Evolutionary conservation across 2,113 vertebrate species (phyloP).

Genomic region (Alouatta palliata): DNA sequence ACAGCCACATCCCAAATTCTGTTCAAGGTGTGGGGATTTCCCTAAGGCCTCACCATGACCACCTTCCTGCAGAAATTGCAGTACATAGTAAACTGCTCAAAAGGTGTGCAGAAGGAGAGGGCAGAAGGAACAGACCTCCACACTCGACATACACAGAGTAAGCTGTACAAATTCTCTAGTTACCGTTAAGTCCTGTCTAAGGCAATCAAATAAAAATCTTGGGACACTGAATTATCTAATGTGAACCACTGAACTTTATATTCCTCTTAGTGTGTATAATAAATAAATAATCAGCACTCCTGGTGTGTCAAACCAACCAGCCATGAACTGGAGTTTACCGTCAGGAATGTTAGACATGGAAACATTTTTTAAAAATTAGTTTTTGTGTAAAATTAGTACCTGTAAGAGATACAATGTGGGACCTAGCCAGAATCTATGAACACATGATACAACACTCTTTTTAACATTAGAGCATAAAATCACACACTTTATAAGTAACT

Average conservation of each 20-base stretch:
- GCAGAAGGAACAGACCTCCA: background rate
- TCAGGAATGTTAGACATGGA: background rate
- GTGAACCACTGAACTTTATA: background rate
- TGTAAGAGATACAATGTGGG: background rate
- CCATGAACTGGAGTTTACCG: background rate
- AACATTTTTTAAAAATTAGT: background rate
- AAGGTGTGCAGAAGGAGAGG: background rate
- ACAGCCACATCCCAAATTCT: background rate
- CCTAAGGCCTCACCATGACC: background rate
- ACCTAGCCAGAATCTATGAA: background rate
- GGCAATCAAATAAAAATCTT: background rate
- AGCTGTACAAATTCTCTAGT: background rate
- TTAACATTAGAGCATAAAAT: slow-evolving; percentile 18
- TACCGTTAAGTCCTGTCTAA: background rate
- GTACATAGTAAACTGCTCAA: background rate
- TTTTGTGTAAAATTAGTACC: slow-evolving; percentile 24
- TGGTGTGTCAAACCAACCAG: background rate
- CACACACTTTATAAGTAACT: background rate
- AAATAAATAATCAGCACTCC: background rate
- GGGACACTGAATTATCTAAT: background rate
- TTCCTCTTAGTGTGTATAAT: background rate
- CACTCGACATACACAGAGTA: background rate
- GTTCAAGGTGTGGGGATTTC: background rate
- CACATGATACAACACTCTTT: background rate
- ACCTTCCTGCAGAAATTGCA: background rate